Evolutionary conservation across 2,888 invertebrate species (phyloP), one percentile per base, ranked within the genome.

Genomic region (Nasonia oneida): DNA sequence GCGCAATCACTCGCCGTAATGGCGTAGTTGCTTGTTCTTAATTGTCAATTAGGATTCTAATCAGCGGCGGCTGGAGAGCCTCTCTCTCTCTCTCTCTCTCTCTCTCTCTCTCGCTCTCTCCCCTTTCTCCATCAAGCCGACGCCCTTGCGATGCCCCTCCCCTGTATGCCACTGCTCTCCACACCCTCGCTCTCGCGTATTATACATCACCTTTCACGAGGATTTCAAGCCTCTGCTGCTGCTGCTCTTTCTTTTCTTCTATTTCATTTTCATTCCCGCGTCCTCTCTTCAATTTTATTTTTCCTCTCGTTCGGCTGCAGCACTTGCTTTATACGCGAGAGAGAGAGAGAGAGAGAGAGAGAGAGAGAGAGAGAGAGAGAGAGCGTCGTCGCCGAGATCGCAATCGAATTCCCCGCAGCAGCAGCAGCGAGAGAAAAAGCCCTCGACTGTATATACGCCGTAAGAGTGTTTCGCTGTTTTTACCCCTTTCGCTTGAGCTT

Each of bases 31-130:
- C 89, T 88, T 87, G 87, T 87, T 88, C 88, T 89, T 89, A 89
- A 89, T 89, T 89, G 89, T 87, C 89, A 89, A 89, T 89, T 88
- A 89, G 87, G 84, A 89, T 89, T 89, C 88, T 89, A 88, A 89
- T 89, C 89, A 89, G 87, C 86, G 77, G 53, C 83, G 80, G 87
- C 70, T 37, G 70, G n/a, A 37, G n/a, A 37, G 15, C 6, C 84
- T 37, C 81, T 78, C 85, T 77, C 71, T 77, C 76, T 29, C n/a
- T n/a, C 53, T 29, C 70, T 71, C 18, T 78, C 82, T 87, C 86
- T 71, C 75, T 14, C 71, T 67, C 76, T 53, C 61, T 85, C 83
- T 70, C 42, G n/a, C 71, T 47, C 81, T 77, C 71, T 77, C 76
- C 53, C 42, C 70, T 71, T 23, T 78, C 82, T 87, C 86, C 82